Conservation (phyloP, 2,888 invertebrate genomes). For the Elegia similella region DNA sequence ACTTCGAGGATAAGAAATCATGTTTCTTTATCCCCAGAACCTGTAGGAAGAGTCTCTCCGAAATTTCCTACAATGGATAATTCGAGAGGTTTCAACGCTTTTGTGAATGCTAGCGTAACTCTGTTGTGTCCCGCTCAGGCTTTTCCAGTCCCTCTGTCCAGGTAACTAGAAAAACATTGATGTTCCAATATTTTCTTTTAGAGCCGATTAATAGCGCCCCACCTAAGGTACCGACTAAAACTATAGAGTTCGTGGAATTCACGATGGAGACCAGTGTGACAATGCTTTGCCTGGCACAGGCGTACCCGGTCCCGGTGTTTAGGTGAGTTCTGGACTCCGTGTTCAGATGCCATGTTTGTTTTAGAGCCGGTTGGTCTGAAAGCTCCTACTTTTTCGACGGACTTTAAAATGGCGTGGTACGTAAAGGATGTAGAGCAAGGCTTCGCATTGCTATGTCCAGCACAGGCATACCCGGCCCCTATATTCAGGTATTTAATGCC, state of each 20-base stretch:
- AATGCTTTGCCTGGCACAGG: slow-evolving; percentile 86
- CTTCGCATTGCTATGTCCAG: slow-evolving; percentile 83
- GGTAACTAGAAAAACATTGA: slow-evolving; percentile 66
- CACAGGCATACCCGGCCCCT: slow-evolving; percentile 85
- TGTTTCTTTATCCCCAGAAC: slow-evolving; percentile 67
- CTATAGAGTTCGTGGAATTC: slow-evolving; percentile 71
- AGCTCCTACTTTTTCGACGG: slow-evolving; percentile 84
- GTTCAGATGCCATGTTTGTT: slow-evolving; percentile 44
- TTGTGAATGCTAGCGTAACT: slow-evolving; percentile 80
- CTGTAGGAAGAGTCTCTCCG: slow-evolving; percentile 83
- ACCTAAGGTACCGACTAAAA: slow-evolving; percentile 84
- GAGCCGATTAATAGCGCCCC: slow-evolving; percentile 87
- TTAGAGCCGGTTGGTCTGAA: slow-evolving; percentile 83
- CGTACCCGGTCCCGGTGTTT: slow-evolving; percentile 85
- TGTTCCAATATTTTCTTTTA: slow-evolving; percentile 61
- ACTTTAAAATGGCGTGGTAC: slow-evolving; percentile 82
- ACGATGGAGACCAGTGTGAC: slow-evolving; percentile 77
- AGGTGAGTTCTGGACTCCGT: slow-evolving; percentile 76
- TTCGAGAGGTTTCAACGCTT: slow-evolving; percentile 77
- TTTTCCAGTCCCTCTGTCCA: slow-evolving; percentile 83
- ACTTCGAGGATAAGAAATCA: slow-evolving; percentile 13
- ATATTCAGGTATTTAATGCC: slow-evolving; percentile 76
- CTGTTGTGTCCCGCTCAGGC: slow-evolving; percentile 88
- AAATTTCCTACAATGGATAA: slow-evolving; percentile 88
- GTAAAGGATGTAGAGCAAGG: slow-evolving; percentile 65